Percentiles rank a stretch among this genome's conserved stretches.
phyloP scores from a whole-genome alignment of 2,797 vertebrate genomes.

The Manis crassicaudata region DNA sequence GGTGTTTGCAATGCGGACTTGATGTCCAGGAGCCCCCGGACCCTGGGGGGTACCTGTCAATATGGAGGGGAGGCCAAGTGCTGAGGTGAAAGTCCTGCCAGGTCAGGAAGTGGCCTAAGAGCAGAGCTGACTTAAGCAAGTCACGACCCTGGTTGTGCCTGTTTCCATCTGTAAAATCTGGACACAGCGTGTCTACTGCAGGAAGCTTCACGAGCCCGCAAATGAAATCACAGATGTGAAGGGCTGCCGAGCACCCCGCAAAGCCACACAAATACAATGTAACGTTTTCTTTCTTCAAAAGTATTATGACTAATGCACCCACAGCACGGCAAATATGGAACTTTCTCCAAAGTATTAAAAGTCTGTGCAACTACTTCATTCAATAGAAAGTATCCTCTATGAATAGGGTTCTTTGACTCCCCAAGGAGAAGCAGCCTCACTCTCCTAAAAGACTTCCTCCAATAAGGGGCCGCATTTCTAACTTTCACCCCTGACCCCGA shows the following conservation, averaged over 20 bases:
- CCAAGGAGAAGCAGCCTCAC: not conserved
- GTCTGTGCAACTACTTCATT: not conserved
- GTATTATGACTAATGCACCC: not conserved
- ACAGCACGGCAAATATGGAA: not conserved
- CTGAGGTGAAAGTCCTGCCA: not conserved
- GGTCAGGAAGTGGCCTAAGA: not conserved
- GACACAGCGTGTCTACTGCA: not conserved
- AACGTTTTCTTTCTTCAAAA: not conserved
- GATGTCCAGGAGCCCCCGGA: not conserved
- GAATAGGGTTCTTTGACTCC: not conserved
- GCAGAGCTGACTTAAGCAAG: not conserved
- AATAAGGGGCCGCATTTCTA: not conserved
- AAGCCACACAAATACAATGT: not conserved
- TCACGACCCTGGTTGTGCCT: fast-evolving
- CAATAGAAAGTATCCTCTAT: not conserved
- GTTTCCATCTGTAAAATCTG: not conserved
- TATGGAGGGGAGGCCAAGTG: not conserved
- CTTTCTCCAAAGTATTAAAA: not conserved
- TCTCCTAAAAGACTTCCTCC: not conserved
- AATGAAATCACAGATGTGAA: not conserved
- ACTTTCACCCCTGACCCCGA: not conserved
- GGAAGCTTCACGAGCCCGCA: not conserved
- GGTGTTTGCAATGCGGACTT: not conserved
- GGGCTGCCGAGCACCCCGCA: not conserved
- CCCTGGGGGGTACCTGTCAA: too few relatives aligned